Base-by-base conservation (phyloP, 2,113 vertebrate species). In the Steatornis caripensis region DNA sequence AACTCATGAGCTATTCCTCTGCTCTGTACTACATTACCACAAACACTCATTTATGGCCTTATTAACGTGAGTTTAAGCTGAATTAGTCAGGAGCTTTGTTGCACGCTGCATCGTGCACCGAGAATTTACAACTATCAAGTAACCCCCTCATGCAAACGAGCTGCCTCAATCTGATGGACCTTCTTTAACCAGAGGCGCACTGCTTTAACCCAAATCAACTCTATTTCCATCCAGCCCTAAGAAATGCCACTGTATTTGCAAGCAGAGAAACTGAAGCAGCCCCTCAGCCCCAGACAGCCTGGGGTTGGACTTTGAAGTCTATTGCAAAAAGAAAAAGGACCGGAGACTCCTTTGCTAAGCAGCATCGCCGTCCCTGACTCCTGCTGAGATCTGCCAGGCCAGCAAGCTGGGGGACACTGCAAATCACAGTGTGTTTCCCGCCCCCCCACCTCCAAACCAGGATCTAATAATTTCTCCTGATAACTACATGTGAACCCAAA, bases 1-100 rank as follows among this genome's bases (percentile, higher is more conserved):
- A 77, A 61, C 11, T 22, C 17, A n/a, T 1, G 68, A 36, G 70
- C 26, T 1, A 0, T 11, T 78, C 29, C 85, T 66, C 51, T 62
- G 74, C 77, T 16, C 6, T 2, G 1, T 5, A 4, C 37, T 26
- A 19, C 36, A 34, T 60, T 4, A 65, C 14, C 36, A 19, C n/a
- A n/a, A n/a, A n/a, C 32, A 2, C 62, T 43, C 85, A 15, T 0
- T 1, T 6, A 4, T 1, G 12, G 24, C 43, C 74, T 70, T 36
- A 49, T 21, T 45, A 64, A 43, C 9, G 14, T 0, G 5, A 84
- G 20, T 6, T 54, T 2, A 30, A 41, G 55, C 27, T 54, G 36
- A 41, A n/a, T 53, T 15, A 12, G 12, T 26, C 69, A 43, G 36
- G 53, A 53, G 29, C 18, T 58, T 1, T 7, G 53, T 10, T 11